A percentile compares a stretch with the other conserved stretches of the same genome.
phyloP scores from a whole-genome alignment of 2,888 invertebrate species.

The Yponomeuta malinellus region DNA sequence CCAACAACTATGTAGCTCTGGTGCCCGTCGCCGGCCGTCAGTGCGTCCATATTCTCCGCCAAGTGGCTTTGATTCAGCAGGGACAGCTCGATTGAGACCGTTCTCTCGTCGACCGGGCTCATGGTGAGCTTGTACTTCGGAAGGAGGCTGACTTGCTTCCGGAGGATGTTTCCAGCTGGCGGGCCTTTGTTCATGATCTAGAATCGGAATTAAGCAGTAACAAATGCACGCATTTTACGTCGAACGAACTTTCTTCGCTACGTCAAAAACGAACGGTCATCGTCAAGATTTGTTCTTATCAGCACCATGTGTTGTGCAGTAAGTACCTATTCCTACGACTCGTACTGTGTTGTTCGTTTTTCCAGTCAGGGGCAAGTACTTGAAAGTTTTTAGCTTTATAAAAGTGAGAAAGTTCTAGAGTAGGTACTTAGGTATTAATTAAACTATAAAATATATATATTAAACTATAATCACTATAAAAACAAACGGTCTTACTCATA shows the following conservation, averaged over 20 bases:
- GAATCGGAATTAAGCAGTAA: slow-evolving; percentile 17
- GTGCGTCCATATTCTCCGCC: slow-evolving; percentile 48
- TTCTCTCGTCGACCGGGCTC: slow-evolving; percentile 43
- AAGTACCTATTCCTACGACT: too few relatives aligned
- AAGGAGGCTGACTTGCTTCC: slow-evolving; percentile 76
- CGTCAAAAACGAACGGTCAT: too few relatives aligned
- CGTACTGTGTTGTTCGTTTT: too few relatives aligned
- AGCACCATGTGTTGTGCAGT: too few relatives aligned
- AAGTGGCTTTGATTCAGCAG: slow-evolving; percentile 63
- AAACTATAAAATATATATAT: too few relatives aligned
- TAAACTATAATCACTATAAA: too few relatives aligned
- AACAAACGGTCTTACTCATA: too few relatives aligned
- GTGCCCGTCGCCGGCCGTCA: slow-evolving; percentile 70
- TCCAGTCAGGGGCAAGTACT: too few relatives aligned
- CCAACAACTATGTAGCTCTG: slow-evolving; percentile 78
- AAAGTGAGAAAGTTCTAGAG: too few relatives aligned
- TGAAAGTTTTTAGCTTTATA: too few relatives aligned
- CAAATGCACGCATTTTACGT: slow-evolving; percentile 15
- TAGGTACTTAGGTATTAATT: too few relatives aligned
- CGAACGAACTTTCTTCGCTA: neutral
- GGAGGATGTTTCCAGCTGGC: slow-evolving; percentile 81
- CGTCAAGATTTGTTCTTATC: too few relatives aligned
- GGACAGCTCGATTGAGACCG: slow-evolving; percentile 45
- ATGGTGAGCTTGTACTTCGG: slow-evolving; percentile 77
- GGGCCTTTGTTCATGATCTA: slow-evolving; percentile 84